Conservation (phyloP, 2,888 invertebrate species). For the Dryobota labecula region DNA sequence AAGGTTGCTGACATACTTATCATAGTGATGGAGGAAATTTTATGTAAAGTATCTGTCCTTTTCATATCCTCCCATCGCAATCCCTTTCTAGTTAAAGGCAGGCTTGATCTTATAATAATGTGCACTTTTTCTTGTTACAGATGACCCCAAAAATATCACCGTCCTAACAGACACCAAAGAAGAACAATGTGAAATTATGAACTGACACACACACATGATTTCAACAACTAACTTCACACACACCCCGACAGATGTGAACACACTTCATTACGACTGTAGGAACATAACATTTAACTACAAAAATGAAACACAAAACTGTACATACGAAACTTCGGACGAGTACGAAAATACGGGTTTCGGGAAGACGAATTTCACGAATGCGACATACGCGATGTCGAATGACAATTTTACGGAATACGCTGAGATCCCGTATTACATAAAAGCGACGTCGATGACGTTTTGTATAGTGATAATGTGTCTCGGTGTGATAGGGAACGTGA, state of each 20-base stretch:
- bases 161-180: constrained; percentile 55
- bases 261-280: constrained; percentile 67
- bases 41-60: no score
- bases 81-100: neutral
- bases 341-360: constrained; percentile 72
- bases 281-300: constrained; percentile 67
- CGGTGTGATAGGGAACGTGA: constrained; percentile 97
- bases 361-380: constrained; percentile 70
- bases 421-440: constrained; percentile 95
- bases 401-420: constrained; percentile 86
- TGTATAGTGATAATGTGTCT: constrained; percentile 97
- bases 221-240: constrained; percentile 84
- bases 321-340: constrained; percentile 60
- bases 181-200: constrained; percentile 82
- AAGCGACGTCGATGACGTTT: constrained; percentile 96
- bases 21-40: no score
- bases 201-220: constrained; percentile 88
- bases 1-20: no score
- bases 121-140: constrained; percentile 71
- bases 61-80: neutral
- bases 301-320: constrained; percentile 71
- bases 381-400: constrained; percentile 74
- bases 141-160: constrained; percentile 55
- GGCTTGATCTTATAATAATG: neutral
- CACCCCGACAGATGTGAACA: constrained; percentile 74